Percentiles rank a stretch among this genome's conserved stretches.
Conservation (phyloP, 2,797 vertebrate genomes). For the Alauda arvensis region DNA sequence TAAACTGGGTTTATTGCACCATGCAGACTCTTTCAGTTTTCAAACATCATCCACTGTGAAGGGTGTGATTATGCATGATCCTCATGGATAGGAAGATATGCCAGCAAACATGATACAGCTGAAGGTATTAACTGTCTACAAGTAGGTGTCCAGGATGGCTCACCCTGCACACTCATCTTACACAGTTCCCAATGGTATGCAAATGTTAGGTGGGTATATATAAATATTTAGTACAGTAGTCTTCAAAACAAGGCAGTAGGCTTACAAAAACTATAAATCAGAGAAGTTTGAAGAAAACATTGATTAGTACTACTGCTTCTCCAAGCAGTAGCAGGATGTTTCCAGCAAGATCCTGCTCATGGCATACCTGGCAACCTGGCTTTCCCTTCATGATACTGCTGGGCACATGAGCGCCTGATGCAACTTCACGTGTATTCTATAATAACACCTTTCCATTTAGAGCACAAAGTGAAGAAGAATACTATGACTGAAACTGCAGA, state of each 20-base stretch:
- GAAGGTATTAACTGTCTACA: neutral
- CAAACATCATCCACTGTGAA: neutral
- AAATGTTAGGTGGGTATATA: neutral
- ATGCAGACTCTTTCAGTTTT: neutral
- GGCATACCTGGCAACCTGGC: neutral
- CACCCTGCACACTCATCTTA: neutral
- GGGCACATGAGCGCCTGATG: neutral
- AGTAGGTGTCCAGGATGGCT: neutral
- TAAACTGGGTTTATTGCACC: neutral
- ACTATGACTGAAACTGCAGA: neutral
- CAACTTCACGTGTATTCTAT: neutral
- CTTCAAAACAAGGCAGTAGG: neutral
- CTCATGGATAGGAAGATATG: neutral
- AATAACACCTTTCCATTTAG: neutral
- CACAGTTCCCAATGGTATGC: neutral
- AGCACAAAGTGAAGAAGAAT: neutral
- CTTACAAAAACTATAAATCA: neutral
- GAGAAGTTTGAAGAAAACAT: neutral
- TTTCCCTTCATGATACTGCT: neutral
- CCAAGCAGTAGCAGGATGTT: neutral
- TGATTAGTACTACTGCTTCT: neutral
- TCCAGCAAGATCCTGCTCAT: neutral
- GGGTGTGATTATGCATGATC: neutral
- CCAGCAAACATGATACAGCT: neutral
- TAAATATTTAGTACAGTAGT: neutral